These are phyloP conservation scores for Leptatherina wallacei DNA, from an alignment of 2,797 vertebrate genomes.

Conservation along the genomic window DNA sequence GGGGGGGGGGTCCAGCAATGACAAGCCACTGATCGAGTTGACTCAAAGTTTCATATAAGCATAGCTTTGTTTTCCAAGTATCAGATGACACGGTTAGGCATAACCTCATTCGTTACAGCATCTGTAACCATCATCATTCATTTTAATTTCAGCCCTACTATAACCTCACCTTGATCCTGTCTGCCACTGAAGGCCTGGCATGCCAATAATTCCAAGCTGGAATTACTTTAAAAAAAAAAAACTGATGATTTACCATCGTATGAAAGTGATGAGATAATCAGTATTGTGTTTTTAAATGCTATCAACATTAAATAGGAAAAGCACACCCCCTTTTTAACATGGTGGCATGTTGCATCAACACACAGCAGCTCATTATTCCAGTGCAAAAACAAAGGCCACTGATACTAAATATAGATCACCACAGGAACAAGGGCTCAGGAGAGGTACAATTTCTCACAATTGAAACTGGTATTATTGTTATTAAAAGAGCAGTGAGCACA, in stretches of 20 bases:
- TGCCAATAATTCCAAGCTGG: too few species aligned
- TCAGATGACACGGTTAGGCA: background rate
- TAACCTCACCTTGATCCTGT: slow-evolving; percentile 3
- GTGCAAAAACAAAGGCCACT: slow-evolving; percentile 32
- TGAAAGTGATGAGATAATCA: slow-evolving; percentile 6
- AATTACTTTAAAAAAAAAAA: too few species aligned
- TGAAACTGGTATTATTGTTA: background rate
- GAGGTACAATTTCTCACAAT: background rate
- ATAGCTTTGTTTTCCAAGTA: background rate
- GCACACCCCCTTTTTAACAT: too few species aligned
- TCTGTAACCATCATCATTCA: slow-evolving; percentile 2
- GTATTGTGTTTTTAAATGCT: slow-evolving; percentile 14
- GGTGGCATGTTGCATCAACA: background rate
- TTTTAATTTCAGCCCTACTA: background rate
- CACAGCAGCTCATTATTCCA: slow-evolving; percentile 26
- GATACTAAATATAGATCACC: slow-evolving; percentile 9
- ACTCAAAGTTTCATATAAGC: background rate
- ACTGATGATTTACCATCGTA: too few species aligned
- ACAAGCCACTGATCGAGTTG: background rate
- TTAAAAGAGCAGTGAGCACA: background rate
- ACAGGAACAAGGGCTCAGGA: slow-evolving; percentile 29
- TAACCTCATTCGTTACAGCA: slow-evolving; percentile 3
- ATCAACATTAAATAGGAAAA: background rate
- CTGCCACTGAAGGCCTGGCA: background rate
- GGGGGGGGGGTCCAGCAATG: background rate